phyloP scores from a whole-genome alignment of 2,797 vertebrate species.

The Sparus aurata region DNA sequence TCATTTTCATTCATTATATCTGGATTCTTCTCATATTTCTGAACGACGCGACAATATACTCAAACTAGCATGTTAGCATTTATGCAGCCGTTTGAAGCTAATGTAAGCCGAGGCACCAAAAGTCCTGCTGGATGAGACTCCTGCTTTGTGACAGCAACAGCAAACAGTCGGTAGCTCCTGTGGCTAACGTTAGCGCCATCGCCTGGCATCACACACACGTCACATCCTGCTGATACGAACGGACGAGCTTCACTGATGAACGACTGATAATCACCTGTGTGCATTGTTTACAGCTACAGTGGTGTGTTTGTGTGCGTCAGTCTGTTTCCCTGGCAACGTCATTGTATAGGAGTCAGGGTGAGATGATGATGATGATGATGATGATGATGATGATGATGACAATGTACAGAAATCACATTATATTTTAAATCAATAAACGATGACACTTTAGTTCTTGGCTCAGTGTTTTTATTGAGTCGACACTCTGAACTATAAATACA shows the following conservation, averaged over 20 bases:
- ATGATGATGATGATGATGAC: slow-evolving; percentile 50
- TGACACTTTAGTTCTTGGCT: slow-evolving; percentile 51
- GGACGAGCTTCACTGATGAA: background rate
- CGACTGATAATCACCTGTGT: slow-evolving; percentile 37
- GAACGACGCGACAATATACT: too few relatives aligned
- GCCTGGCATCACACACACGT: background rate
- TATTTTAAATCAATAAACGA: slow-evolving; percentile 85
- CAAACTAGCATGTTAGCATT: slow-evolving; percentile 7
- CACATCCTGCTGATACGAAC: background rate
- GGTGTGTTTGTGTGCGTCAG: slow-evolving; percentile 37
- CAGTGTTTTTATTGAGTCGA: slow-evolving; percentile 40
- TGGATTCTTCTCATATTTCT: background rate
- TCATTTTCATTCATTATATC: background rate
- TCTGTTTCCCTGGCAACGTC: slow-evolving; percentile 41
- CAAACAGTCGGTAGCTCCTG: background rate
- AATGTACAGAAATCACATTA: slow-evolving; percentile 85
- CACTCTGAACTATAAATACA: slow-evolving; percentile 57
- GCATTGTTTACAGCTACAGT: slow-evolving; percentile 58
- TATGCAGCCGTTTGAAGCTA: background rate
- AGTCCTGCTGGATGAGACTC: background rate
- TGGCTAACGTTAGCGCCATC: slow-evolving; percentile 11
- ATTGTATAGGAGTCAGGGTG: slow-evolving; percentile 37
- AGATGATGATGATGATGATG: slow-evolving; percentile 70
- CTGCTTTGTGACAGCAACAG: background rate
- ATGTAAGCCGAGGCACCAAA: background rate